A percentile compares a stretch with the other conserved stretches of the same genome.
Evolutionary conservation across 2,888 invertebrate genomes (phyloP).

Genomic region (Cerastis rubricosa): DNA sequence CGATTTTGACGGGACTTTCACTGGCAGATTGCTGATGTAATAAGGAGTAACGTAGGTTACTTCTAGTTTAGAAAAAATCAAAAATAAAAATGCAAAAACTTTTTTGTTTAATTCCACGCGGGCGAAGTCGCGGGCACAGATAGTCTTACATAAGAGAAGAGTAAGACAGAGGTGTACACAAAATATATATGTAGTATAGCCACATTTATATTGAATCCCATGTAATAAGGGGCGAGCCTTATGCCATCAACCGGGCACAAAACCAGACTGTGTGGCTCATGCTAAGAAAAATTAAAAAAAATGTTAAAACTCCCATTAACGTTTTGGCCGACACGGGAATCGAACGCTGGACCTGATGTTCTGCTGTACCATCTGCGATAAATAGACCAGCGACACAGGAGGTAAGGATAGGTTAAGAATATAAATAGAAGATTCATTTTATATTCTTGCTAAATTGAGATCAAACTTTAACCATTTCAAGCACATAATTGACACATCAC

Average conservation of each 20-base stretch:
- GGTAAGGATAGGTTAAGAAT: not conserved
- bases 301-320: not conserved
- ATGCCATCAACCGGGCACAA: not conserved
- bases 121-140: too few relatives aligned
- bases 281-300: not conserved
- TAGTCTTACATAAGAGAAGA: not conserved
- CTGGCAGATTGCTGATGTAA: too few relatives aligned
- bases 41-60: too few relatives aligned
- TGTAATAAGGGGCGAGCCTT: not conserved
- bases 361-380: not conserved
- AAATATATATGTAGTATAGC: not conserved
- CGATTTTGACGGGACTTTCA: too few relatives aligned
- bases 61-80: too few relatives aligned
- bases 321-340: not conserved
- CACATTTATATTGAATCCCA: not conserved
- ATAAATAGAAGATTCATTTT: not conserved
- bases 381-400: not conserved
- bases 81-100: too few relatives aligned
- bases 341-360: not conserved
- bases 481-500: slow-evolving; percentile 57
- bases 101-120: too few relatives aligned
- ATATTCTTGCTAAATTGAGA: slow-evolving; percentile 26
- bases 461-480: slow-evolving; percentile 20
- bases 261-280: not conserved
- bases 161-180: not conserved